Evolutionary conservation across 1,140 invertebrate genomes (phyloP), one percentile per base, ranked within the genome.

Genomic region (Lordiphosa stackelbergi): DNA sequence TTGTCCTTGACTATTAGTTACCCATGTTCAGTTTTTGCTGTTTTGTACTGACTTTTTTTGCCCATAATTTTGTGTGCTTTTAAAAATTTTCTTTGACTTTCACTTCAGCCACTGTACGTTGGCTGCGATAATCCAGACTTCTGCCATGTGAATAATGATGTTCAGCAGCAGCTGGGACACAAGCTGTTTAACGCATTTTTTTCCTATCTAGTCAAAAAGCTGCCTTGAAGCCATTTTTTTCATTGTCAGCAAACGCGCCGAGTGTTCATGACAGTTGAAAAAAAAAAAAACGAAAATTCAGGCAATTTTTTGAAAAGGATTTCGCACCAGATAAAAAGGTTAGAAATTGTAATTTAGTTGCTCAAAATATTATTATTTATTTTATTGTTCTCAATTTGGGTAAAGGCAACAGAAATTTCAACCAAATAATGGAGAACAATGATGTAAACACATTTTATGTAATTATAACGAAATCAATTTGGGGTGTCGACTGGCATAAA

Each of bases 111-210:
- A 35, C 42, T n/a, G 12, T 40, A 53, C 35, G 24, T 40, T 19
- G 38, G 47, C 70, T 64, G 56, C 55, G 75, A 71, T 79, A 79
- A 79, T 79, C 66, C 75, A 46, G 52, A 59, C 57, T 60, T 81
- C 49, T 68, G 57, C 61, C 62, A 70, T 63, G 75, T 81, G 75
- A 79, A 71, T 75, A 79, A 79, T 79, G 75, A 71, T 68, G 66
- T 48, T 83, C 62, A 31, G 28, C 58, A 71, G 74, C 78, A 66
- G 71, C 43, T 53, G 42, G 12, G 60, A 42, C 46, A 60, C 49
- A 66, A 73, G 61, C 56, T 31, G 56, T 59, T 66, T 47, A 47
- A 53, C 43, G 41, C 34, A 49, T 59, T 38, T 43, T 31, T 35
- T 24, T 24, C 37, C 47, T 31, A 31, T 49, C 47, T 22, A 49